phyloP scores from a whole-genome alignment of 2,888 invertebrate species.

The Drosophila melanosoma region DNA sequence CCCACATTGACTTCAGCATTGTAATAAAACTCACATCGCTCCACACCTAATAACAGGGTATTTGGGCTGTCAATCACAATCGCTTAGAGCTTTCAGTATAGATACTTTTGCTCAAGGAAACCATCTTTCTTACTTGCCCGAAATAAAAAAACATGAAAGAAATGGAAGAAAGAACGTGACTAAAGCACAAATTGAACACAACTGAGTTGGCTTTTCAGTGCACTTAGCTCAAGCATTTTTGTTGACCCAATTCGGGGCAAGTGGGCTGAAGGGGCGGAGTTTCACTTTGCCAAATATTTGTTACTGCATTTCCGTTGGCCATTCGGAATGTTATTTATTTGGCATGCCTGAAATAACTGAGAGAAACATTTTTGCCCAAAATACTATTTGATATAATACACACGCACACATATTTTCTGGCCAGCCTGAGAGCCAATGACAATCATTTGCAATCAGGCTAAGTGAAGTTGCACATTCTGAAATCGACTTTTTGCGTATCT shows the following conservation, averaged over 20 bases:
- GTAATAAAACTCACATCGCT: not conserved
- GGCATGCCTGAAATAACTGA: conserved; percentile 43
- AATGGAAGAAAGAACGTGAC: conserved; percentile 25
- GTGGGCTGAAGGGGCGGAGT: not conserved
- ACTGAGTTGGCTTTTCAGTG: conserved; percentile 34
- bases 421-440: conserved; percentile 43
- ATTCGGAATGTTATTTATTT: conserved; percentile 45
- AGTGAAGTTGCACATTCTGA: conserved; percentile 54
- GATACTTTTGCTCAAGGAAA: not conserved
- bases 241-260: conserved; percentile 36
- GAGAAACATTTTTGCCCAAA: not conserved
- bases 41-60: conserved; percentile 1
- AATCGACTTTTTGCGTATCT: conserved; percentile 3
- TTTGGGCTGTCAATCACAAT: not conserved
- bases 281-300: conserved; percentile 23
- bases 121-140: not conserved
- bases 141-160: not conserved
- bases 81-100: not conserved
- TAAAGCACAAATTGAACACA: conserved; percentile 17
- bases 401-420: conserved; percentile 3
- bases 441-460: conserved; percentile 66
- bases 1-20: not conserved
- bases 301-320: conserved; percentile 44
- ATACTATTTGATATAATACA: conserved; percentile 22
- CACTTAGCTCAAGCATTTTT: conserved; percentile 41